phyloP scores from a whole-genome alignment of 2,113 vertebrate genomes.

The Eulacestoma nigropectus region DNA sequence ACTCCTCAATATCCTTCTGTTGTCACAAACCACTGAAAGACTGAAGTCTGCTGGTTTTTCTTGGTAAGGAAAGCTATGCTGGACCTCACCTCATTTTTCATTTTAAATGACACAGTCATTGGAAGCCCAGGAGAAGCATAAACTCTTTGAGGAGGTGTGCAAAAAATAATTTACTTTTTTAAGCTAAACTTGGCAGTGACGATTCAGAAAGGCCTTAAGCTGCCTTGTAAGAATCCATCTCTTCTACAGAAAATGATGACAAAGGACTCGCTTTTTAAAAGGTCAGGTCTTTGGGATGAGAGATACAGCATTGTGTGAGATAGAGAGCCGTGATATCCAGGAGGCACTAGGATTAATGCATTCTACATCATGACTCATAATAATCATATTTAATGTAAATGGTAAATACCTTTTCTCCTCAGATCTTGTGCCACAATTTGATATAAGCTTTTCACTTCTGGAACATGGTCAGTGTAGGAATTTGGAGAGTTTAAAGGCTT shows the following conservation, averaged over 20 bases:
- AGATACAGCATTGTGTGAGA: background rate
- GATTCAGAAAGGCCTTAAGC: constrained; percentile 8
- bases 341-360: background rate
- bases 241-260: background rate
- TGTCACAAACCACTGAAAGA: background rate
- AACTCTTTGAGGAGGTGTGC: background rate
- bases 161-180: constrained; percentile 26
- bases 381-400: background rate
- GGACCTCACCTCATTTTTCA: background rate
- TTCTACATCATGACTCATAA: background rate
- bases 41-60: background rate
- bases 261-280: background rate
- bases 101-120: background rate
- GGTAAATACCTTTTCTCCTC: background rate
- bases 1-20: background rate
- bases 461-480: background rate
- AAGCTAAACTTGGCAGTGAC: constrained; percentile 4
- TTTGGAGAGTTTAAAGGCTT: background rate
- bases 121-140: background rate
- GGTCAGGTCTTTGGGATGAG: constrained; percentile 18
- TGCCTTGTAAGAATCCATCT: background rate
- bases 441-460: background rate
- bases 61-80: background rate
- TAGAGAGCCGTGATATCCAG: background rate
- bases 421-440: background rate